A percentile compares a stretch with the other conserved stretches of the same genome.
Evolutionary conservation across 2,888 invertebrate genomes (phyloP).

Genomic region (Mesochorus sp.): DNA sequence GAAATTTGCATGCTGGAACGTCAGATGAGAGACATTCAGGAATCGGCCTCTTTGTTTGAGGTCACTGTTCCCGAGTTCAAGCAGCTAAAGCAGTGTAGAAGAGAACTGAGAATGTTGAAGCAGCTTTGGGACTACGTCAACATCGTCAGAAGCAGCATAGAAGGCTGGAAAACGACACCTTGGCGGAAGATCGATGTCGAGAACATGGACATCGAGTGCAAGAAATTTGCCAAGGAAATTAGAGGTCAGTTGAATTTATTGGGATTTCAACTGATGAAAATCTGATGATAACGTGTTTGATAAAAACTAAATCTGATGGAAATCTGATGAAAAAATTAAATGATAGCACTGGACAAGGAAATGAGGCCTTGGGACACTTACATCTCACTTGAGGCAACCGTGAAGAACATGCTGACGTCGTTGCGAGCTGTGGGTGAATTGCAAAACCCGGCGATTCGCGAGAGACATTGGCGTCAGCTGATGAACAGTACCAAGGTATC

Average conservation of each 20-base stretch:
- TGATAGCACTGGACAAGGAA: conserved; percentile 92
- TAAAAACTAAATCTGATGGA: too few relatives aligned
- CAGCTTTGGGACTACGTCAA: conserved; percentile 98
- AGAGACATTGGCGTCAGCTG: conserved; percentile 98
- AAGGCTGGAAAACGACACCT: conserved; percentile 98
- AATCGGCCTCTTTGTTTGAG: conserved; percentile 96
- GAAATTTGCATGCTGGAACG: conserved; percentile 92
- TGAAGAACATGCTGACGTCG: conserved; percentile 98
- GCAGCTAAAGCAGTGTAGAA: conserved; percentile 94
- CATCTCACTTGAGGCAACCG: conserved; percentile 92
- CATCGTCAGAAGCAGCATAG: conserved; percentile 94
- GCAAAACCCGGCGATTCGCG: conserved; percentile 97
- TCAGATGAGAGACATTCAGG: conserved; percentile 93
- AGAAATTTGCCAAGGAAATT: conserved; percentile 98
- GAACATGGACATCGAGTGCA: conserved; percentile 99
- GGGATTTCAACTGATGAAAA: not conserved
- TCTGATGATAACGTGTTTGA: too few relatives aligned
- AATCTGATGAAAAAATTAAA: conserved; percentile 52
- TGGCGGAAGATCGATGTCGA: conserved; percentile 99
- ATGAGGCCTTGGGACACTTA: conserved; percentile 98
- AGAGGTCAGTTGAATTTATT: conserved; percentile 81
- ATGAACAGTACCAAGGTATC: conserved; percentile 97
- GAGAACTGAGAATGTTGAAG: conserved; percentile 94
- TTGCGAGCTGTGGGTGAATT: conserved; percentile 96
- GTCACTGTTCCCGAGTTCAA: conserved; percentile 98